Evolutionary conservation across 2,113 vertebrate genomes (phyloP).

Genomic region (Malurus elegans): DNA sequence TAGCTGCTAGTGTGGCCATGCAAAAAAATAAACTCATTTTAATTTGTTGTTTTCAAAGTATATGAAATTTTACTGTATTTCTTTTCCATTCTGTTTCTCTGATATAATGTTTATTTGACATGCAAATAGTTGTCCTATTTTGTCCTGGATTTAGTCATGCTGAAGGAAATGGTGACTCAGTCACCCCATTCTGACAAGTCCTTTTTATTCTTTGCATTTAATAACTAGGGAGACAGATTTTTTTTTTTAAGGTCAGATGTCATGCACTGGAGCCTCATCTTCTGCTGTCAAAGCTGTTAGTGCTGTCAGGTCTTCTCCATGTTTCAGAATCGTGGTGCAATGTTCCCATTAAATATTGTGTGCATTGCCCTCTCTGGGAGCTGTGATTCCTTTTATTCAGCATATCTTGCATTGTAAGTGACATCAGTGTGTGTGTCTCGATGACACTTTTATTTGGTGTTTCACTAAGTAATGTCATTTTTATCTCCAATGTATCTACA

Average conservation of each 20-base stretch:
- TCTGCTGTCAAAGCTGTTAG: neutral
- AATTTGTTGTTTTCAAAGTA: neutral
- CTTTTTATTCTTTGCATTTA: constrained; percentile 1
- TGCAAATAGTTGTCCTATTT: neutral
- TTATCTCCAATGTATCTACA: neutral
- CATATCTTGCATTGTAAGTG: neutral
- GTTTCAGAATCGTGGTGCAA: neutral
- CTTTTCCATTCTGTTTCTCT: neutral
- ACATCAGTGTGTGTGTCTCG: neutral
- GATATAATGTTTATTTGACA: neutral
- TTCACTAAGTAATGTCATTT: neutral
- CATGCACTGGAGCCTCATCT: neutral
- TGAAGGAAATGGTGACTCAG: neutral
- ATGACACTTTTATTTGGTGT: neutral
- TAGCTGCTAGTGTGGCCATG: neutral
- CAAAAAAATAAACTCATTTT: neutral
- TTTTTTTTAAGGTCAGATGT: neutral
- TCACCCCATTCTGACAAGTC: constrained; percentile 10
- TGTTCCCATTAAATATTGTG: neutral
- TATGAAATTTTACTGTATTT: neutral
- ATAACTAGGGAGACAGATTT: neutral
- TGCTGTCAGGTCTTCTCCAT: neutral
- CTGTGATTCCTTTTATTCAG: neutral
- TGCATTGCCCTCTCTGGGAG: neutral
- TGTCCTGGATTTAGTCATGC: neutral